These are phyloP conservation scores for Lycocerus yunnanus DNA, from an alignment of 2,888 invertebrate species.

Conservation along the genomic window DNA sequence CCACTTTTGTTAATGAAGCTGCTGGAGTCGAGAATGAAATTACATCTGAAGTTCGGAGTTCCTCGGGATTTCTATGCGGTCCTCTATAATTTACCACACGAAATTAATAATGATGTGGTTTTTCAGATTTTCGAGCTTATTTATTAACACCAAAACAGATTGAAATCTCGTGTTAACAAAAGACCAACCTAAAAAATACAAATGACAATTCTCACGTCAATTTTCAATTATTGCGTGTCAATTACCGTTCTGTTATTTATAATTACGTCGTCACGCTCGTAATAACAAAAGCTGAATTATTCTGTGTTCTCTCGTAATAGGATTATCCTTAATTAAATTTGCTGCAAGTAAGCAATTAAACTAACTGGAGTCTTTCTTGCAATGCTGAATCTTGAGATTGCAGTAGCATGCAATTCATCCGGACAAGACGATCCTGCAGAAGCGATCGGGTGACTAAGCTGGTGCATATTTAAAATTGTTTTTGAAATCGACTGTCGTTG, in stretches of 20 bases:
- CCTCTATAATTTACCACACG: background rate
- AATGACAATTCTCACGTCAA: background rate
- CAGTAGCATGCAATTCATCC: too few species aligned
- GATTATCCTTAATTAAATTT: background rate
- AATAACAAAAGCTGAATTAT: background rate
- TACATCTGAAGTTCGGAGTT: background rate
- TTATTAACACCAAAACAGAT: background rate
- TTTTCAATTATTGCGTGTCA: background rate
- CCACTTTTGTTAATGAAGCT: background rate
- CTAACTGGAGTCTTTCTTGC: background rate
- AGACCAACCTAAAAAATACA: background rate
- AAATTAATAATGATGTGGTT: background rate
- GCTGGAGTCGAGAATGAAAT: background rate
- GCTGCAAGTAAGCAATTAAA: background rate
- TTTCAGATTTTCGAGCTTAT: background rate
- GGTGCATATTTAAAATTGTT: background rate
- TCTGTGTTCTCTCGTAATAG: background rate
- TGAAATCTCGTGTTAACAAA: background rate
- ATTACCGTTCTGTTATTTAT: background rate
- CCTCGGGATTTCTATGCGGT: background rate
- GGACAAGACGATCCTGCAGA: too few species aligned
- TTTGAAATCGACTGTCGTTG: background rate
- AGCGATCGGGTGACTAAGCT: background rate
- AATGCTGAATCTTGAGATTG: background rate
- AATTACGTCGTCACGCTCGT: background rate